Conservation (phyloP, 1,140 invertebrate genomes). For the Drosophila teissieri region DNA sequence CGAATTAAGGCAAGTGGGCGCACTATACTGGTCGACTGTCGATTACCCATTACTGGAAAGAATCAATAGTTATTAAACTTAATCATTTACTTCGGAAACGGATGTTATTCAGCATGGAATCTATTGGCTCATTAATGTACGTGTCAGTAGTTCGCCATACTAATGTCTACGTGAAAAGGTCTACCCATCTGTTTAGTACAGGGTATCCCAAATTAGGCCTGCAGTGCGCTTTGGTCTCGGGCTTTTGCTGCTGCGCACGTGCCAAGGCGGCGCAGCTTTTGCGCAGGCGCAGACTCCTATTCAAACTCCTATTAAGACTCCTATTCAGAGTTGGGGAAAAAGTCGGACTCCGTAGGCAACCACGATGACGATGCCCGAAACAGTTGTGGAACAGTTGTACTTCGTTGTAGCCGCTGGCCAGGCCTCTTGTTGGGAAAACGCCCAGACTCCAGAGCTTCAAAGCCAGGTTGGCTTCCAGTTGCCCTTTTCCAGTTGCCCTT, state of each 20-base stretch:
- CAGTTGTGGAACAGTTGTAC: conserved; percentile 54
- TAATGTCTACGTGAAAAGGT: too few relatives aligned
- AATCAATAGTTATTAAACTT: background rate
- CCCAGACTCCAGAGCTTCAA: conserved; percentile 10
- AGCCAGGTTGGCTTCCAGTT: background rate
- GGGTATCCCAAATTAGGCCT: conserved; percentile 42
- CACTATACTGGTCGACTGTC: background rate
- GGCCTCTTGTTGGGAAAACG: conserved; percentile 41
- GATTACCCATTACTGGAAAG: too few relatives aligned
- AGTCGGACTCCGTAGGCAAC: conserved; percentile 31
- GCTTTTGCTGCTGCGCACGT: conserved; percentile 61
- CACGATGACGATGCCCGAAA: conserved; percentile 47
- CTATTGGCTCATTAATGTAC: too few relatives aligned
- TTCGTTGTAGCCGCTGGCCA: conserved; percentile 40
- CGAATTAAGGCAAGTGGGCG: conserved; percentile 27
- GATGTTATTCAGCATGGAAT: too few relatives aligned
- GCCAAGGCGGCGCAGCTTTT: conserved; percentile 71
- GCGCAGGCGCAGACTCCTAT: conserved; percentile 49
- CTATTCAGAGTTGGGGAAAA: conserved; percentile 25
- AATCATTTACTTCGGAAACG: too few relatives aligned
- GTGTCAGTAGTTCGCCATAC: too few relatives aligned
- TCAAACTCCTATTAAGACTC: too few relatives aligned
- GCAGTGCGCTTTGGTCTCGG: conserved; percentile 36
- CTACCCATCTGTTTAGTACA: background rate
- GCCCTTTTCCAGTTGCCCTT: conserved; percentile 5